Evolutionary conservation across 1,140 invertebrate species (phyloP).

Genomic region (Campoletis sonorensis): DNA sequence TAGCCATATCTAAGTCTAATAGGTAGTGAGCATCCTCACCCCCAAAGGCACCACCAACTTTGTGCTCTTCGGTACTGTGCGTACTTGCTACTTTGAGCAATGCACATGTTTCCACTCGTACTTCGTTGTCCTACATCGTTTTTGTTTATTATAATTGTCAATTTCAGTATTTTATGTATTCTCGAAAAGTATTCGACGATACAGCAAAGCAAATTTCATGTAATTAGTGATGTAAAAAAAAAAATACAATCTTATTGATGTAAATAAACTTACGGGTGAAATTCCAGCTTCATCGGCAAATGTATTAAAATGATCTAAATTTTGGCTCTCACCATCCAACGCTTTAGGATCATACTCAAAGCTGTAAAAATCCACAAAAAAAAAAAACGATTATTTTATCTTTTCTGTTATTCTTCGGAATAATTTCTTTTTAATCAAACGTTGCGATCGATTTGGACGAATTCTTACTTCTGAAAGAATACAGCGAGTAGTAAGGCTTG

Average conservation of each 20-base stretch:
- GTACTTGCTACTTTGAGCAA: constrained; percentile 77
- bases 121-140: constrained; percentile 67
- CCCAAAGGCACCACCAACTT: constrained; percentile 77
- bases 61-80: constrained; percentile 81
- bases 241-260: too few species aligned
- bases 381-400: background rate
- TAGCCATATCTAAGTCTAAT: constrained; percentile 80
- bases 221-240: too few species aligned
- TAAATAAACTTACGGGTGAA: constrained; percentile 63
- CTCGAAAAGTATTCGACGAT: too few species aligned
- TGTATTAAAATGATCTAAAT: constrained; percentile 73
- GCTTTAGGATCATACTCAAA: constrained; percentile 77
- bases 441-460: background rate
- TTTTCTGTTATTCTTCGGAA: background rate
- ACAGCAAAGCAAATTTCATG: too few species aligned
- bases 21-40: constrained; percentile 80
- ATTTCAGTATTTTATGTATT: too few species aligned
- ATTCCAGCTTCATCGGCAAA: constrained; percentile 74
- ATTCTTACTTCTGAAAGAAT: constrained; percentile 78
- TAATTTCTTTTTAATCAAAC: too few species aligned
- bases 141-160: background rate
- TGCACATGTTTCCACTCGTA: constrained; percentile 74
- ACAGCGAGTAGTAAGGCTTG: constrained; percentile 76
- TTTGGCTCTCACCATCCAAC: constrained; percentile 74
- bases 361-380: constrained; percentile 69